Conservation (phyloP, 2,888 invertebrate species). For the Acholoe squamosa region DNA sequence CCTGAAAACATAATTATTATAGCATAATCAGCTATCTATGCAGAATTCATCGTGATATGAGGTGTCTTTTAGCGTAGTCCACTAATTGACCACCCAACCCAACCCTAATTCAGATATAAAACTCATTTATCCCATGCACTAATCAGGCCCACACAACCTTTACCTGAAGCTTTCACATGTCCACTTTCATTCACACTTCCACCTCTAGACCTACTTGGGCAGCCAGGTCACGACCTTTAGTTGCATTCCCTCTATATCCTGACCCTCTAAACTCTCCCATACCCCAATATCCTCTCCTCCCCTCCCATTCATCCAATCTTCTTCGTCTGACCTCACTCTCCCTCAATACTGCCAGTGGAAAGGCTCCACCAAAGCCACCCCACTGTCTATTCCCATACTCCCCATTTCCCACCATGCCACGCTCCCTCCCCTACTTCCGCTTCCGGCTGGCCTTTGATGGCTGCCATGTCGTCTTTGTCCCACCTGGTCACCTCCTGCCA, state of each 20-base stretch:
- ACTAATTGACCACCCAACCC: too few species aligned
- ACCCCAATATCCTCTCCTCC: neutral
- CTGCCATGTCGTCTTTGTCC: constrained; percentile 27
- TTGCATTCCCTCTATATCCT: constrained; percentile 4
- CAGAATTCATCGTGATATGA: too few species aligned
- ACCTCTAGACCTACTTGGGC: neutral
- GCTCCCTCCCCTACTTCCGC: neutral
- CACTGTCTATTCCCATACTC: too few species aligned
- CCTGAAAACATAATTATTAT: too few species aligned
- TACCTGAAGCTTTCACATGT: neutral
- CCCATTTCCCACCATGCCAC: neutral
- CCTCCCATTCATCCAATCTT: neutral
- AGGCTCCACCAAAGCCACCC: neutral
- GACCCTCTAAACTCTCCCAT: neutral
- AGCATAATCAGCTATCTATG: too few species aligned
- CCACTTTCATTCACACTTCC: neutral
- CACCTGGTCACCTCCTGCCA: neutral
- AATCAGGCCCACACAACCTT: neutral
- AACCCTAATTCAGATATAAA: too few species aligned
- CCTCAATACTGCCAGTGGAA: neutral
- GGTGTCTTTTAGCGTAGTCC: too few species aligned
- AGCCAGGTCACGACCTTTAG: neutral
- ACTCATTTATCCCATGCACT: too few species aligned
- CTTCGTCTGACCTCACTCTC: neutral
- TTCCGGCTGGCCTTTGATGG: neutral